These are phyloP conservation scores for Arizona elegans DNA, from an alignment of 2,113 vertebrate genomes.

Conservation along the genomic window DNA sequence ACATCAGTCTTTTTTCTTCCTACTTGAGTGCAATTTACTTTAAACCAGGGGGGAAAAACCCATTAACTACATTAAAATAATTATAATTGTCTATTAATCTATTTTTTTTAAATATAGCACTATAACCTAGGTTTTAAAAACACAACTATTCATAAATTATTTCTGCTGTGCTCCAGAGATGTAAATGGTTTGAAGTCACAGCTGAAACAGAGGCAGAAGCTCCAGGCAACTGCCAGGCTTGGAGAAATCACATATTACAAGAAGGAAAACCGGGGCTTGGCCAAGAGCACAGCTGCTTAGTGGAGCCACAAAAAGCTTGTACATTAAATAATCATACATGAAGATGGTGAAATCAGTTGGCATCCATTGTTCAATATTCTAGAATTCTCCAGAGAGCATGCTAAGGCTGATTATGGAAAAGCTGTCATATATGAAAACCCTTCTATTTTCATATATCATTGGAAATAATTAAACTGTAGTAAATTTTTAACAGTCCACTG, in stretches of 20 bases:
- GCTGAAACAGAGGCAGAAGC: slow-evolving; percentile 35
- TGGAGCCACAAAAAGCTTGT: slow-evolving; percentile 55
- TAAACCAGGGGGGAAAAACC: neutral
- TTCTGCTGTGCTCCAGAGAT: slow-evolving; percentile 43
- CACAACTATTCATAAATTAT: slow-evolving; percentile 43
- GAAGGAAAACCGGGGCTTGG: slow-evolving; percentile 26
- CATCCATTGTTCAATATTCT: slow-evolving; percentile 54
- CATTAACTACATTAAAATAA: slow-evolving; percentile 1
- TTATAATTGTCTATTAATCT: slow-evolving; percentile 41
- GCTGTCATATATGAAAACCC: slow-evolving; percentile 12
- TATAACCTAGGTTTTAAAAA: slow-evolving; percentile 29
- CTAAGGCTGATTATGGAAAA: slow-evolving; percentile 39
- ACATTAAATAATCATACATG: slow-evolving; percentile 66
- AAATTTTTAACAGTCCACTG: neutral
- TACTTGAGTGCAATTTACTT: neutral
- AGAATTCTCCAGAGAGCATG: slow-evolving; percentile 42
- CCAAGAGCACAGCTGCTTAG: slow-evolving; percentile 55
- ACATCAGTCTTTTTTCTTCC: neutral
- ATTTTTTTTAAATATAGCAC: slow-evolving; percentile 28
- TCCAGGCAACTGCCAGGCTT: slow-evolving; percentile 46
- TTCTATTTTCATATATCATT: neutral
- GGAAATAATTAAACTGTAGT: slow-evolving; percentile 7
- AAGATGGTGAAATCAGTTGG: slow-evolving; percentile 60
- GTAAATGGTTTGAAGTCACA: slow-evolving; percentile 44
- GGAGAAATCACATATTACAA: slow-evolving; percentile 25